A percentile compares a stretch with the other conserved stretches of the same genome.
phyloP scores from a whole-genome alignment of 2,888 invertebrate genomes.

The Diachrysia chrysitis region DNA sequence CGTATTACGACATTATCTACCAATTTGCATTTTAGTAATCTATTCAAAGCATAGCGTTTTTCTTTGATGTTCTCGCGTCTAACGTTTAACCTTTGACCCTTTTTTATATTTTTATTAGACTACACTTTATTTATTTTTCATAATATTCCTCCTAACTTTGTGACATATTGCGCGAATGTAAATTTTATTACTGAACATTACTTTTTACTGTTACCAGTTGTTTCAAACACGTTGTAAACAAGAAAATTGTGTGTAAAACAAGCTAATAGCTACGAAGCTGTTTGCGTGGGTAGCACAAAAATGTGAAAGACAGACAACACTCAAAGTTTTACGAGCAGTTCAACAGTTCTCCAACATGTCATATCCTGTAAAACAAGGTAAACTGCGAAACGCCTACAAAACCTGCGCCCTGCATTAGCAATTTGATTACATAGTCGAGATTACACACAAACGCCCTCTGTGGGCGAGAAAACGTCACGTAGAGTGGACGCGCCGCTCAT shows the following conservation, averaged over 20 bases:
- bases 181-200: slow-evolving; percentile 22
- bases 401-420: slow-evolving; percentile 68
- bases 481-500: slow-evolving; percentile 68
- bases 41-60: slow-evolving; percentile 71
- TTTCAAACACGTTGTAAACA: slow-evolving; percentile 47
- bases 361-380: slow-evolving; percentile 56
- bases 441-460: slow-evolving; percentile 72
- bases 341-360: slow-evolving; percentile 38
- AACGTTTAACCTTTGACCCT: slow-evolving; percentile 73
- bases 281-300: slow-evolving; percentile 46
- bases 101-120: slow-evolving; percentile 62
- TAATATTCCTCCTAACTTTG: not conserved
- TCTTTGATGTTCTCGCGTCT: slow-evolving; percentile 78
- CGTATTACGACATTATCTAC: slow-evolving; percentile 78
- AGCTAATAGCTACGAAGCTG: slow-evolving; percentile 7
- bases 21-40: slow-evolving; percentile 82
- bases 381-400: slow-evolving; percentile 56
- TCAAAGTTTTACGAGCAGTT: slow-evolving; percentile 47
- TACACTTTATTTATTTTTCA: slow-evolving; percentile 8
- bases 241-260: slow-evolving; percentile 45
- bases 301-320: slow-evolving; percentile 43
- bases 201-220: slow-evolving; percentile 18
- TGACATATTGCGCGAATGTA: slow-evolving; percentile 7
- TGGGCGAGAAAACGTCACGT: slow-evolving; percentile 75
- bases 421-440: slow-evolving; percentile 73